Conservation (phyloP, 2,888 invertebrate species). For the Drosophila monieri region DNA sequence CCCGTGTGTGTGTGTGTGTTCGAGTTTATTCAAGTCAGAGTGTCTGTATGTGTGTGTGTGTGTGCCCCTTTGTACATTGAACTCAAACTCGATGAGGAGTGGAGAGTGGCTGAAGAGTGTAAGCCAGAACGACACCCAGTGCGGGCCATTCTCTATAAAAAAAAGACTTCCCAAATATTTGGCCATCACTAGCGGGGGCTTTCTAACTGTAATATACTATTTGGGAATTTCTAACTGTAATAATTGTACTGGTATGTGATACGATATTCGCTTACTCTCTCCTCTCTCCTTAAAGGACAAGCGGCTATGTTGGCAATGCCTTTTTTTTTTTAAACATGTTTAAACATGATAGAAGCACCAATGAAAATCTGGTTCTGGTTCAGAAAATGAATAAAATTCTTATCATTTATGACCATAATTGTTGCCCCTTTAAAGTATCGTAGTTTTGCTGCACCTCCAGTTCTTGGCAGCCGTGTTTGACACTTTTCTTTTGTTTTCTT, state of each 20-base stretch:
- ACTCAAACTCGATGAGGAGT: conserved; percentile 26
- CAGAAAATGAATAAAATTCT: too few relatives aligned
- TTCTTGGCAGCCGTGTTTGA: conserved; percentile 22
- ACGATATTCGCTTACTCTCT: too few relatives aligned
- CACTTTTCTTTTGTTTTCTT: conserved; percentile 34
- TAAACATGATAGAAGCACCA: too few relatives aligned
- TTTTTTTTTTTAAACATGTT: too few relatives aligned
- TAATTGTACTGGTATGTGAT: too few relatives aligned
- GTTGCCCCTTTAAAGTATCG: neutral
- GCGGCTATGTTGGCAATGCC: too few relatives aligned
- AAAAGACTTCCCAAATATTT: neutral
- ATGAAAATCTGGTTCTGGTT: too few relatives aligned
- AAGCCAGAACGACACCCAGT: neutral
- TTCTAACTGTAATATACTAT: too few relatives aligned
- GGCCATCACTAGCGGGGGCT: too few relatives aligned
- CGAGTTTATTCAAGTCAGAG: conserved; percentile 14
- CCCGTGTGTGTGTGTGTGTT: conserved; percentile 11
- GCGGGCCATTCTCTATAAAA: neutral
- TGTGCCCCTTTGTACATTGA: conserved; percentile 62
- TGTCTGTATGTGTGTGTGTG: conserved; percentile 16
- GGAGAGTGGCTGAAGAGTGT: neutral
- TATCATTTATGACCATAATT: too few relatives aligned
- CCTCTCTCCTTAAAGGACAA: too few relatives aligned
- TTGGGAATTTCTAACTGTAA: too few relatives aligned
- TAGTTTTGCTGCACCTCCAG: conserved; percentile 8